Evolutionary conservation across 2,888 invertebrate species (phyloP).

Genomic region (Vanessa cardui): DNA sequence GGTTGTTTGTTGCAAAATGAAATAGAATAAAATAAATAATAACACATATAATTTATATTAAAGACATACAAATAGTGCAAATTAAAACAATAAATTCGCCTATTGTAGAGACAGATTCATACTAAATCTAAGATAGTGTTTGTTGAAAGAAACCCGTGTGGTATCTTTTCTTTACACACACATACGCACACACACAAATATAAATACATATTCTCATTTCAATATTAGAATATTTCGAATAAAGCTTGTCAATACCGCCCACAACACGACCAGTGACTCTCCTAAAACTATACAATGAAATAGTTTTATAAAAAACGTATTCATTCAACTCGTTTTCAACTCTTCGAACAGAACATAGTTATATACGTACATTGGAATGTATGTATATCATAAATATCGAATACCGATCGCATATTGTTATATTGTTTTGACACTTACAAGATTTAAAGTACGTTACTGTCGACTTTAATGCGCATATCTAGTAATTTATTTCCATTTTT

Average conservation of each 20-base stretch:
- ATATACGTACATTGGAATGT: constrained; percentile 39
- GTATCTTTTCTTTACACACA: background rate
- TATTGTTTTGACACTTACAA: constrained; percentile 31
- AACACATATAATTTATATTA: no score
- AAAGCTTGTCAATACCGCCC: constrained; percentile 47
- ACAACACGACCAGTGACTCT: constrained; percentile 52
- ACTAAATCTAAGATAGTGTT: no score
- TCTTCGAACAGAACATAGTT: constrained; percentile 27
- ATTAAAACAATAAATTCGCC: no score
- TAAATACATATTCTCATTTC: background rate
- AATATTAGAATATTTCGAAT: constrained; percentile 13
- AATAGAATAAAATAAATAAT: no score
- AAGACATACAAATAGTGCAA: no score
- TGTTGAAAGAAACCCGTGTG: no score
- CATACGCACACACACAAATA: no score
- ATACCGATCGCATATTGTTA: constrained; percentile 40
- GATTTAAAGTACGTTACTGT: constrained; percentile 28
- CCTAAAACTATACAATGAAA: constrained; percentile 61
- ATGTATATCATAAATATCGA: constrained; percentile 43
- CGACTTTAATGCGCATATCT: constrained; percentile 26
- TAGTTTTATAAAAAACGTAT: constrained; percentile 60
- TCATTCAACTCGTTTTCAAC: constrained; percentile 53
- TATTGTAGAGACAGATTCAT: no score
- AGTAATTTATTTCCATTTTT: constrained; percentile 10
- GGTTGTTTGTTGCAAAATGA: no score